phyloP scores from a whole-genome alignment of 2,113 vertebrate genomes.

The Thermophis baileyi region DNA sequence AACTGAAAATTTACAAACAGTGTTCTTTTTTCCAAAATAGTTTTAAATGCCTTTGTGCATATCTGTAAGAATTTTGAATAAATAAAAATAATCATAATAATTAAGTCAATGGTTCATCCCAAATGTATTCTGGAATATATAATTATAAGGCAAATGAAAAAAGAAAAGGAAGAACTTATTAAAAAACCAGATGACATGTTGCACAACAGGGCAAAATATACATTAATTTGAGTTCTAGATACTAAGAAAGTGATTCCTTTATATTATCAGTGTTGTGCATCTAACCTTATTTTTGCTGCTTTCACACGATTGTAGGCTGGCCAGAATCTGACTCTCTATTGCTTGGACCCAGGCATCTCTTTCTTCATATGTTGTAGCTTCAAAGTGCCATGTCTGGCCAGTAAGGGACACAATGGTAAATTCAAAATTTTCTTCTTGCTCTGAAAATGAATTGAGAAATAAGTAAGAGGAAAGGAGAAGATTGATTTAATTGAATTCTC shows the following conservation, averaged over 20 bases:
- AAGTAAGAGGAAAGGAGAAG: neutral
- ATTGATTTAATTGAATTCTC: neutral
- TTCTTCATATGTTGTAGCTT: constrained; percentile 93
- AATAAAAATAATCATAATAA: neutral
- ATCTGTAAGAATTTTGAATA: neutral
- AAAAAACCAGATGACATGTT: neutral
- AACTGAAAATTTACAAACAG: neutral
- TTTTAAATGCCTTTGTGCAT: neutral
- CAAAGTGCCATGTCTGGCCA: constrained; percentile 96
- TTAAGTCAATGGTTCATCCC: neutral
- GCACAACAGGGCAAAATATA: neutral
- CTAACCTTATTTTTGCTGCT: constrained; percentile 98
- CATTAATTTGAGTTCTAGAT: neutral
- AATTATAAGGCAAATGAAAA: fast-evolving
- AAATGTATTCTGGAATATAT: neutral
- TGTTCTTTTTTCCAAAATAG: neutral
- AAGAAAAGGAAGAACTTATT: neutral
- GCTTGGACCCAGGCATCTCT: constrained; percentile 95
- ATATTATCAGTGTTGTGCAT: neutral
- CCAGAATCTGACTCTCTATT: constrained; percentile 95
- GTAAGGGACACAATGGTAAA: constrained; percentile 97
- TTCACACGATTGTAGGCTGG: constrained; percentile 94
- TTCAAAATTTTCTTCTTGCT: constrained; percentile 98
- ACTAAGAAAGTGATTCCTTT: neutral
- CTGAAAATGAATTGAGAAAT: constrained; percentile 65